These are phyloP conservation scores for Hedya salicella DNA, from an alignment of 2,888 invertebrate species.

Conservation along the genomic window DNA sequence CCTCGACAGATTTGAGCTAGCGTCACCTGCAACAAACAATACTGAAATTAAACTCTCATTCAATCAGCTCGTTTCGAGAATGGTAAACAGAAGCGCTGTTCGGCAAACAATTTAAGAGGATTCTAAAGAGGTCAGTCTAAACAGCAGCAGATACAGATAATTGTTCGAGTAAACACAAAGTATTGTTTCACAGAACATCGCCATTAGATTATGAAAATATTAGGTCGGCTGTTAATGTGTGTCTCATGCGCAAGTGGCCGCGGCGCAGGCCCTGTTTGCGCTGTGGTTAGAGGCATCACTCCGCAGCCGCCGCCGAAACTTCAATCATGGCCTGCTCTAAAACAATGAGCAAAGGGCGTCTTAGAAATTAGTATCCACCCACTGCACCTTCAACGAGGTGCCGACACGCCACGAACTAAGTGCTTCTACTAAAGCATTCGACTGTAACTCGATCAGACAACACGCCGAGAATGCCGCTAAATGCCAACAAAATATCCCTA, in stretches of 20 bases:
- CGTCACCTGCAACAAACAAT: constrained; percentile 87
- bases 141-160: constrained; percentile 80
- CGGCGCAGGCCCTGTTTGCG: constrained; percentile 73
- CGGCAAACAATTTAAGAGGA: constrained; percentile 78
- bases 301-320: constrained; percentile 74
- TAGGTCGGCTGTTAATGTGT: constrained; percentile 83
- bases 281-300: constrained; percentile 78
- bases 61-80: constrained; percentile 54
- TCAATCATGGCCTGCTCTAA: constrained; percentile 84
- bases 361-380: constrained; percentile 82
- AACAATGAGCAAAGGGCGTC: constrained; percentile 83
- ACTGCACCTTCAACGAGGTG: constrained; percentile 74
- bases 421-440: constrained; percentile 69
- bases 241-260: constrained; percentile 80
- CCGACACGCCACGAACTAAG: constrained; percentile 71
- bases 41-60: constrained; percentile 55
- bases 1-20: constrained; percentile 94
- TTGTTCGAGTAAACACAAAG: constrained; percentile 77
- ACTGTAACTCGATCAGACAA: constrained; percentile 66
- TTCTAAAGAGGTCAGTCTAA: constrained; percentile 84
- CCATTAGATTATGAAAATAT: constrained; percentile 86
- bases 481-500: constrained; percentile 57
- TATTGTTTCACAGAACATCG: constrained; percentile 85
- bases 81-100: constrained; percentile 65
- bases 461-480: constrained; percentile 53